Evolutionary conservation across 1,140 invertebrate species (phyloP), one percentile per base, ranked within the genome.

Genomic region (Panulirus ornatus): DNA sequence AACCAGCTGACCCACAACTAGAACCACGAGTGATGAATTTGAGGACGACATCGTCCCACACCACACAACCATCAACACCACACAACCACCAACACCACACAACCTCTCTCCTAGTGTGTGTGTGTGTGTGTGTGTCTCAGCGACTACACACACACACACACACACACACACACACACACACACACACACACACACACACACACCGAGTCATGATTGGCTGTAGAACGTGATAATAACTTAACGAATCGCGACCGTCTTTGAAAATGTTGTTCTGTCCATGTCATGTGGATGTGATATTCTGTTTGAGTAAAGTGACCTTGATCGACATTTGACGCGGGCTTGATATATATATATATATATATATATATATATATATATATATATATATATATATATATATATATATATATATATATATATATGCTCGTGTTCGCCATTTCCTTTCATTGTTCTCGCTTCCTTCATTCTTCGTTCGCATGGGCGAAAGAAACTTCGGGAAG

Each of bases 131-230:
- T 22, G 51, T 58, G 11, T 58, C 11, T 58, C 22, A 58, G 11
- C 11, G 51, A 58, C 11, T 58, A 22, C 11, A 36, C 70, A 73
- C 70, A 73, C 70, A 73, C 70, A 73, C 70, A 73, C 70, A 73
- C 70, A 73, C 70, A 73, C 70, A 73, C 70, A 73, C 70, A 73
- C 70, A 73, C 70, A 73, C 70, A 73, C 70, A 73, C 70, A 73
- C 70, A 73, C 70, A 1, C 1, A n/a, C 66, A n/a, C n/a, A n/a
- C n/a, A n/a, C n/a, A n/a, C n/a, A n/a, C n/a, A n/a, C n/a, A n/a
- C n/a, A n/a, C n/a, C n/a, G n/a, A n/a, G n/a, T n/a, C n/a, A n/a
- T n/a, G n/a, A n/a, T n/a, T n/a, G n/a, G n/a, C n/a, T n/a, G n/a
- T n/a, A n/a, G n/a, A n/a, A n/a, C n/a, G n/a, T n/a, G n/a, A n/a